Conservation (phyloP, 2,797 vertebrate species). For the Thamnophis elegans region DNA sequence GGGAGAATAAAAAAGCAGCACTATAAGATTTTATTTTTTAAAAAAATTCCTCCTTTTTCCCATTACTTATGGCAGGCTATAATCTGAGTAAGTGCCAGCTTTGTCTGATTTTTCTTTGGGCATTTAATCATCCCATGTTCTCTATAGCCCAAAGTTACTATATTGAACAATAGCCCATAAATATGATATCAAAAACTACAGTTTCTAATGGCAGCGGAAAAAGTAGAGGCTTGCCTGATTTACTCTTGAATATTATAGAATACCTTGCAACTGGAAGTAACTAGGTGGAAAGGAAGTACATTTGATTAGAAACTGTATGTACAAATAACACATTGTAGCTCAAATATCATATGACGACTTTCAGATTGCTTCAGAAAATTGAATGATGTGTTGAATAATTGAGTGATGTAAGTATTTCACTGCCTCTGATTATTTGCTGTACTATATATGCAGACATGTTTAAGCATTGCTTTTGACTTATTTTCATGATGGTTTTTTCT, state of each 20-base stretch:
- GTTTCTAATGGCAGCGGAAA: not conserved
- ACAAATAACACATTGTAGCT: not conserved
- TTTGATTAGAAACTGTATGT: not conserved
- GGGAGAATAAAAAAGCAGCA: not conserved
- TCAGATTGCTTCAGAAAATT: not conserved
- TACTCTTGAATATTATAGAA: not conserved
- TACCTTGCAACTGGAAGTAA: not conserved
- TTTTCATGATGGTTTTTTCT: constrained; percentile 1
- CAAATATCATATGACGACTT: not conserved
- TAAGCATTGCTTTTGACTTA: not conserved
- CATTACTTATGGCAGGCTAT: not conserved
- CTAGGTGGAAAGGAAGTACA: not conserved
- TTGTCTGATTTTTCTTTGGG: not conserved
- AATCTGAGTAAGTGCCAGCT: not conserved
- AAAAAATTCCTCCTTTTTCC: not conserved
- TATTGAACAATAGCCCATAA: not conserved
- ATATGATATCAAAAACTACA: not conserved
- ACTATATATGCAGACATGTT: not conserved
- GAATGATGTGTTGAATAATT: not conserved
- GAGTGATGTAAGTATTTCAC: not conserved
- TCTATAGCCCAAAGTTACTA: not conserved
- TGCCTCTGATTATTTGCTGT: not conserved
- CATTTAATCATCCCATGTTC: not conserved
- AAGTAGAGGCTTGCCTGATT: not conserved
- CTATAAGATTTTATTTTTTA: not conserved